Evolutionary conservation across 2,888 invertebrate species (phyloP).

Genomic region (Drosophila atripex): DNA sequence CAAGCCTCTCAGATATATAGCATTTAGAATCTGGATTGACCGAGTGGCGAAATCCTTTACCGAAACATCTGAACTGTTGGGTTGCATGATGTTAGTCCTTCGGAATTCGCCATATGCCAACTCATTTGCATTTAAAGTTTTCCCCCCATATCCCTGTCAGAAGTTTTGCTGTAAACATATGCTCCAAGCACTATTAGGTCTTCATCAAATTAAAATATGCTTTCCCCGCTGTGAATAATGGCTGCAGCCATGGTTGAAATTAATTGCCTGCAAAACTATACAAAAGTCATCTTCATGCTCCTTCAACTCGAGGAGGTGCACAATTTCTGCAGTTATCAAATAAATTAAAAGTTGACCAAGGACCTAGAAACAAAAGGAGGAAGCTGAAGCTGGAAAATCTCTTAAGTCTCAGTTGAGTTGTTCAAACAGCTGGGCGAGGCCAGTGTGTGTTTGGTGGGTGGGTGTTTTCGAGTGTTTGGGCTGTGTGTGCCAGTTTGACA

Average conservation of each 20-base stretch:
- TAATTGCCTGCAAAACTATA: slow-evolving; percentile 69
- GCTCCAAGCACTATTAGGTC: slow-evolving; percentile 59
- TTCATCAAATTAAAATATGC: slow-evolving; percentile 76
- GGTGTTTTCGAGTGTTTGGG: not conserved
- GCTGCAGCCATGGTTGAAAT: slow-evolving; percentile 55
- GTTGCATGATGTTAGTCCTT: slow-evolving; percentile 23
- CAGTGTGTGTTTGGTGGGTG: slow-evolving; percentile 32
- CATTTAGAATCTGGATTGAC: not conserved
- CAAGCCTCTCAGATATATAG: not conserved
- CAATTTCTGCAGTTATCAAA: slow-evolving; percentile 55
- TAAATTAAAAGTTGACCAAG: slow-evolving; percentile 67
- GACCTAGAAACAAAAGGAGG: slow-evolving; percentile 37
- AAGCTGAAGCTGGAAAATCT: slow-evolving; percentile 44
- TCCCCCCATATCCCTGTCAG: slow-evolving; percentile 13
- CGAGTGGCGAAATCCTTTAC: slow-evolving; percentile 19
- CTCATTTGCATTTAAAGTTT: slow-evolving; percentile 58
- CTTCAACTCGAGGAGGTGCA: slow-evolving; percentile 50
- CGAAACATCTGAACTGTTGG: slow-evolving; percentile 11
- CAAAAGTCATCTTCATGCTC: slow-evolving; percentile 29
- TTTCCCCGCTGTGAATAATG: slow-evolving; percentile 61
- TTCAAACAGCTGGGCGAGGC: slow-evolving; percentile 56
- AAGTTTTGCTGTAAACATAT: slow-evolving; percentile 61
- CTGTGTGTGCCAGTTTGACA: slow-evolving; percentile 32
- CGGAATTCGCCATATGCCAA: slow-evolving; percentile 28
- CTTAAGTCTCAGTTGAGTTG: slow-evolving; percentile 48